Evolutionary conservation across 1,140 invertebrate genomes (phyloP).

Genomic region (Pachypeltis micranthus): DNA sequence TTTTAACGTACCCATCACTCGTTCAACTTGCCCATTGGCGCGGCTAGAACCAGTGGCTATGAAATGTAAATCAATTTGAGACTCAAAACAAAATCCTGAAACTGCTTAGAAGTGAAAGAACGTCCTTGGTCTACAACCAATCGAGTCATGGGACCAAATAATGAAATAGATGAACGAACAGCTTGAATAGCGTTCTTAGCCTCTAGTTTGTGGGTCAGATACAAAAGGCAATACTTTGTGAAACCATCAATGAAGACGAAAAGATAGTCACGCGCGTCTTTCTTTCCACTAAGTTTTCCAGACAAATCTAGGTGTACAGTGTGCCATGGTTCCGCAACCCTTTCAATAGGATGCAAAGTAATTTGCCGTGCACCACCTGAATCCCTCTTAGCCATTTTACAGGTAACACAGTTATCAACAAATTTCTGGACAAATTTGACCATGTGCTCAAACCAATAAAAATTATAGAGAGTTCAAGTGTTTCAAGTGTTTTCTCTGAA

Average conservation of each 20-base stretch:
- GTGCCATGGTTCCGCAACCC: background rate
- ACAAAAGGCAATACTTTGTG: background rate
- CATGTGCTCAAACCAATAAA: too few relatives aligned
- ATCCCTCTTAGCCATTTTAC: constrained; percentile 13
- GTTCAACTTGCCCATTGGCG: too few relatives aligned
- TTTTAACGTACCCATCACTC: too few relatives aligned
- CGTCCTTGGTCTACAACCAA: background rate
- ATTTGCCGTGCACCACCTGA: constrained; percentile 9
- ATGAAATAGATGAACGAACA: background rate
- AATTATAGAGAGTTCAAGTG: too few relatives aligned
- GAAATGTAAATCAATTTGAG: too few relatives aligned
- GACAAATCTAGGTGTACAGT: constrained; percentile 13
- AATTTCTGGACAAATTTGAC: constrained; percentile 16
- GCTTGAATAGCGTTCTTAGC: constrained; percentile 1
- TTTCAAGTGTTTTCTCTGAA: too few relatives aligned
- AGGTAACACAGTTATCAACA: constrained; percentile 13
- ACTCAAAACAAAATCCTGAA: constrained; percentile 27
- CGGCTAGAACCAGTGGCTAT: too few relatives aligned
- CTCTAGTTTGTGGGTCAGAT: background rate
- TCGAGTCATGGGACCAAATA: background rate
- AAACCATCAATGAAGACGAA: constrained; percentile 23
- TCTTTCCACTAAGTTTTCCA: constrained; percentile 15
- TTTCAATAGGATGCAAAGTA: constrained; percentile 13
- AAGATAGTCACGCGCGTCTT: constrained; percentile 17
- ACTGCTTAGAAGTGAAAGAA: constrained; percentile 29